Percentiles rank a stretch among this genome's conserved stretches.
phyloP scores from a whole-genome alignment of 2,797 vertebrate genomes.

The Pantherophis alleghaniensis region DNA sequence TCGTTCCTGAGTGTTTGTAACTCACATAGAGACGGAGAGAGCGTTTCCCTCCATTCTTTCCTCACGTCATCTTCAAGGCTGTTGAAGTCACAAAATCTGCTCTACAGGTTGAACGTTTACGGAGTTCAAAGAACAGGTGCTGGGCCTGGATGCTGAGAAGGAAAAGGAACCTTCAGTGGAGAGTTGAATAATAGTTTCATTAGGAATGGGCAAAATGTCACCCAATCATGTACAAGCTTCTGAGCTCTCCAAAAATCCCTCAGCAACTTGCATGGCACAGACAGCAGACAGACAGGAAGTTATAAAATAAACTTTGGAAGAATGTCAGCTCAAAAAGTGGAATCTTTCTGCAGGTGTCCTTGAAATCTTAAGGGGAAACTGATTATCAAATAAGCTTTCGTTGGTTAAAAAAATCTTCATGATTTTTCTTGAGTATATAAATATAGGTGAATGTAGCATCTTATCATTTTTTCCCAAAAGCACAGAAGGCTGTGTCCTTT shows the following conservation, averaged over 20 bases:
- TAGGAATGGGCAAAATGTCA: background rate
- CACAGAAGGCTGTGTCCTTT: background rate
- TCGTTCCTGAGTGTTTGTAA: background rate
- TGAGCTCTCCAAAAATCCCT: background rate
- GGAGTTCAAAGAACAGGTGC: background rate
- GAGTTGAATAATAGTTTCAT: background rate
- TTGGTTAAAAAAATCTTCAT: background rate
- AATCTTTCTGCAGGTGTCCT: constrained; percentile 29
- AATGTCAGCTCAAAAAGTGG: background rate
- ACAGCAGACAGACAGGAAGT: background rate
- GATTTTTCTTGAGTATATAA: background rate
- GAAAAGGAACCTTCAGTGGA: background rate
- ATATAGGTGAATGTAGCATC: background rate
- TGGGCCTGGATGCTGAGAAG: background rate
- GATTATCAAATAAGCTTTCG: background rate
- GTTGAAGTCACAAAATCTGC: background rate
- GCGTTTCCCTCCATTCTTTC: background rate
- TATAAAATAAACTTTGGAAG: background rate
- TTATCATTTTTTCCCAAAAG: background rate
- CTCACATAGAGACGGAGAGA: too few species aligned
- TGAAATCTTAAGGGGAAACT: constrained; percentile 67
- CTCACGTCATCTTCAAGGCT: background rate
- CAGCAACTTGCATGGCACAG: background rate
- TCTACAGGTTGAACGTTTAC: background rate
- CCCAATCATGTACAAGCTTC: background rate